phyloP scores from a whole-genome alignment of 30 jellyfish, hydroid and myxozoan genomes.

The Nemopilema nomurai region DNA sequence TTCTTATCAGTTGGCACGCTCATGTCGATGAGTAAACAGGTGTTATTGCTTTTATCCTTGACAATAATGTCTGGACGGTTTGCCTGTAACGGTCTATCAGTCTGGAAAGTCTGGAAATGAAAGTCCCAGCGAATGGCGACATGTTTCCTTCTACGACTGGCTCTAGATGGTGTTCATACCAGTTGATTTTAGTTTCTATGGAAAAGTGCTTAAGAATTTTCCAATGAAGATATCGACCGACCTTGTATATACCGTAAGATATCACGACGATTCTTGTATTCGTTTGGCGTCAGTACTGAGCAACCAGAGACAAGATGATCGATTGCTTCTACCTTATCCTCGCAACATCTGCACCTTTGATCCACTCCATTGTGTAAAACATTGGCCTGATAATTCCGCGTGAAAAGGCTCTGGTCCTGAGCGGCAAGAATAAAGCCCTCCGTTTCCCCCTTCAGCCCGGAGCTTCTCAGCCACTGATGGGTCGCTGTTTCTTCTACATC shows the following conservation, averaged over 20 bases:
- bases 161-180: slow-evolving; percentile 50
- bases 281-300: slow-evolving; percentile 19
- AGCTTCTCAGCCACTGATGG: too few relatives aligned
- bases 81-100: slow-evolving; percentile 17
- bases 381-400: not conserved
- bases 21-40: slow-evolving; percentile 20
- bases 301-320: slow-evolving; percentile 29
- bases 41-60: slow-evolving; percentile 3
- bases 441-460: too few relatives aligned
- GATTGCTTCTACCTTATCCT: slow-evolving; percentile 1
- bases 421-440: too few relatives aligned
- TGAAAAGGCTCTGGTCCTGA: not conserved
- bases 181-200: slow-evolving; percentile 1
- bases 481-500: too few relatives aligned
- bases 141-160: slow-evolving; percentile 18
- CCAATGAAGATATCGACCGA: slow-evolving; percentile 50
- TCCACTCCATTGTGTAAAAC: slow-evolving; percentile 8
- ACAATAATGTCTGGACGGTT: slow-evolving; percentile 55
- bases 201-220: slow-evolving; percentile 17
- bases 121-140: slow-evolving; percentile 37
- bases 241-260: too few relatives aligned
- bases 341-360: slow-evolving; percentile 19
- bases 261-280: not conserved
- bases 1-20: slow-evolving; percentile 32
- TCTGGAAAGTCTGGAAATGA: not conserved